Percentiles rank a stretch among this genome's conserved stretches.
phyloP scores from a whole-genome alignment of 2,888 invertebrate species.

The Mantis religiosa region DNA sequence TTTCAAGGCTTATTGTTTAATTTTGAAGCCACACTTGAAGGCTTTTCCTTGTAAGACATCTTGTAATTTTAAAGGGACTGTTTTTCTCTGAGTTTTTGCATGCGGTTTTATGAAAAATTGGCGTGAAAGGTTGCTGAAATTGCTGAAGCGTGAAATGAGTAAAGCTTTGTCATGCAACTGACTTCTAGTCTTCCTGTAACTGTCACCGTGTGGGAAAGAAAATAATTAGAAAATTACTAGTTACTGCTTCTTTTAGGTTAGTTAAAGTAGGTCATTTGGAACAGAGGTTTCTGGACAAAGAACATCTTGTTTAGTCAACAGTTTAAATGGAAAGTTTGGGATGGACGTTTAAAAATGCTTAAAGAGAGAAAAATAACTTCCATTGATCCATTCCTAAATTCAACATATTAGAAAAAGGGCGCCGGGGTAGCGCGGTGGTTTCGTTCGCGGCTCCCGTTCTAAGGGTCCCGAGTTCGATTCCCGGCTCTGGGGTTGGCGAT shows the following conservation, averaged over 20 bases:
- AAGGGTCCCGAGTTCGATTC: no score
- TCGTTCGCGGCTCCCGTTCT: no score
- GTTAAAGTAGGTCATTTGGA: neutral
- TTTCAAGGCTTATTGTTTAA: neutral
- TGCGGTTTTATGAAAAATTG: neutral
- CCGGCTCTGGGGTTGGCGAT: no score
- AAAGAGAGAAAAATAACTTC: no score
- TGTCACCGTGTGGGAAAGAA: neutral
- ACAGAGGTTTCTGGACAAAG: neutral
- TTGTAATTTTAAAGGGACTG: neutral
- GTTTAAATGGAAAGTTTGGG: no score
- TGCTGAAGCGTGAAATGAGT: neutral
- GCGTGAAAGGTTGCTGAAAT: neutral
- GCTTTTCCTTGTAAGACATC: neutral
- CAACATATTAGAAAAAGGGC: no score
- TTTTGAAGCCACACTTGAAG: neutral
- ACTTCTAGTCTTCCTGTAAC: neutral
- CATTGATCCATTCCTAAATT: no score
- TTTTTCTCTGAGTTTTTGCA: neutral
- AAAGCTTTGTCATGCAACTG: neutral
- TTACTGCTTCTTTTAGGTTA: neutral
- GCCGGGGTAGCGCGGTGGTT: no score
- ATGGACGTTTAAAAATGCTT: no score
- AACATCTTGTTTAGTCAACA: no score
- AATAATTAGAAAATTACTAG: neutral